These are phyloP conservation scores for Hypothenemus hampei DNA, from an alignment of 1,140 invertebrate genomes.

Conservation along the genomic window DNA sequence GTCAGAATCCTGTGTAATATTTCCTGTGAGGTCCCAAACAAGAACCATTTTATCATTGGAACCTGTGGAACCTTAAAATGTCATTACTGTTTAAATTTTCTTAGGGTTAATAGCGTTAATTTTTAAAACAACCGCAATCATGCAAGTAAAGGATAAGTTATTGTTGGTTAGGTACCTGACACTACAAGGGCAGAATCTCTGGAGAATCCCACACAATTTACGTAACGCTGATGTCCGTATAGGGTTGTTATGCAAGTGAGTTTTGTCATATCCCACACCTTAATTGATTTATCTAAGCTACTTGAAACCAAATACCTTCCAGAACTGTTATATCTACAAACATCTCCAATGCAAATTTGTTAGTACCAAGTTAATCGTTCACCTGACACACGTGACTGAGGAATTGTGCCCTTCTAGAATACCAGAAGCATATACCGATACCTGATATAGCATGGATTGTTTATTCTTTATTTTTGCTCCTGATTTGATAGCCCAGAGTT, in stretches of 20 bases:
- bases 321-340: conserved; percentile 49
- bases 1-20: conserved; percentile 48
- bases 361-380: too few relatives aligned
- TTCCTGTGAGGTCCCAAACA: conserved; percentile 58
- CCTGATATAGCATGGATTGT: conserved; percentile 24
- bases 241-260: conserved; percentile 44
- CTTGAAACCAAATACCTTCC: conserved; percentile 60
- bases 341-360: background rate
- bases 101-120: background rate
- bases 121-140: background rate
- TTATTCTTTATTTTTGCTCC: conserved; percentile 37
- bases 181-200: conserved; percentile 58
- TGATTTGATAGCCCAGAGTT: conserved; percentile 63
- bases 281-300: conserved; percentile 64
- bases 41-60: conserved; percentile 68
- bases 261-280: conserved; percentile 61
- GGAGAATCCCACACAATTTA: conserved; percentile 68
- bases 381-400: conserved; percentile 57
- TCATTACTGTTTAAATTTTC: conserved; percentile 2
- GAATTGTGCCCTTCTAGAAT: conserved; percentile 44
- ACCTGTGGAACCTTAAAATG: conserved; percentile 49
- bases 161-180: too few relatives aligned
- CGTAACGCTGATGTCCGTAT: conserved; percentile 63
- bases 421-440: conserved; percentile 31
- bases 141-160: background rate